phyloP scores from a whole-genome alignment of 2,888 invertebrate species.

The Cremastinae sp. region DNA sequence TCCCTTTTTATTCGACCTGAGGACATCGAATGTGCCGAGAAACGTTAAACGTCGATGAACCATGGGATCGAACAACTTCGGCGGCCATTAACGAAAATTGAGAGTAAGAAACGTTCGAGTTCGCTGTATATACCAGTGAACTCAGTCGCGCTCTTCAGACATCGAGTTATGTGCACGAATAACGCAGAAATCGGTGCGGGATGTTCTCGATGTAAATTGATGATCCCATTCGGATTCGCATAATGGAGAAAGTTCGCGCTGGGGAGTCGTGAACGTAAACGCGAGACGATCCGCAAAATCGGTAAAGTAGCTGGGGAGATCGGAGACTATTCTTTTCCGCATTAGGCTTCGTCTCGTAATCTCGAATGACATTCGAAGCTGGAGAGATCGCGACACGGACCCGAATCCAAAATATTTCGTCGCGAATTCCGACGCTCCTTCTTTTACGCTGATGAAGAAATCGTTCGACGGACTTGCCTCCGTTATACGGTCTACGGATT shows the following conservation, averaged over 20 bases:
- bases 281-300: constrained; percentile 37
- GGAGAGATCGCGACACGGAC: background rate
- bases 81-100: constrained; percentile 64
- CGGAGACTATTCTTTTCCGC: background rate
- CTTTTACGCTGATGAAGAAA: constrained; percentile 1
- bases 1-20: background rate
- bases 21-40: constrained; percentile 11
- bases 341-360: background rate
- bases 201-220: constrained; percentile 58
- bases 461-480: background rate
- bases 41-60: constrained; percentile 38
- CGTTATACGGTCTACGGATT: background rate
- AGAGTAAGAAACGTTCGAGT: constrained; percentile 63
- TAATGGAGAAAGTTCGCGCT: constrained; percentile 63
- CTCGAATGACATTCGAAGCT: background rate
- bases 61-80: constrained; percentile 50
- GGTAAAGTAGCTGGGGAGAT: constrained; percentile 38
- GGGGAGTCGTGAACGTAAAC: constrained; percentile 31
- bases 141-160: too few relatives aligned
- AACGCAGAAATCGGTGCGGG: constrained; percentile 27
- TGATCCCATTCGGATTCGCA: constrained; percentile 64
- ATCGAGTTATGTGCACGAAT: too few relatives aligned
- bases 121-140: too few relatives aligned
- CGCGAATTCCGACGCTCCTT: background rate
- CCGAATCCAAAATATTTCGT: background rate